Base-by-base conservation (phyloP, 2,113 vertebrate genomes). In the Lophochroa leadbeateri region DNA sequence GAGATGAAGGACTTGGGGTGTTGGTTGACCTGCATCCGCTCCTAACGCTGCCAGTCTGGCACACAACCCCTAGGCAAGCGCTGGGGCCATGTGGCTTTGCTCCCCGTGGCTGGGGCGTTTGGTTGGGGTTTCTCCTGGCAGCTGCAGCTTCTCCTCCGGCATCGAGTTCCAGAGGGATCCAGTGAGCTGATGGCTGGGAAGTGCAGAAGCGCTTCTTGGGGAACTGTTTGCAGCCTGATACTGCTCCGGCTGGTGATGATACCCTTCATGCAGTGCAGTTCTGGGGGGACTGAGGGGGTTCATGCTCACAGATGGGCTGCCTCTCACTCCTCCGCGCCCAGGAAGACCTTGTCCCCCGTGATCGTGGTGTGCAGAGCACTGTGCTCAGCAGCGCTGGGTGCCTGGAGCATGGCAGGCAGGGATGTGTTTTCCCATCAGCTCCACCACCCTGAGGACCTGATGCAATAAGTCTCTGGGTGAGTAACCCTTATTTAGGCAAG, bases 61-160 rank as follows among this genome's bases (percentile, higher is more conserved):
- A 0, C 3, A 2, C 2, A 2, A n/a, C 24, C 41, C 13, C 35
- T 16, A 7, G 0, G 43, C 5, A 13, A 39, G 8, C 1, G 2
- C 70, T 1, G 0, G 25, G 25, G 29, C 29, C 31, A 7, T n/a
- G 7, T 37, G 72, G 28, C 52, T 43, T 67, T 8, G 1, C 19
- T 71, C 39, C 31, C 13, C 27, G 11, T 12, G 29, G n/a, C 33
- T 67, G 47, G 65, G 28, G 28, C 0, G 1, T 6, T 37, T 31
- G 23, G 27, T 8, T 9, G 25, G 37, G 27, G 1, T 13, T 74
- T 72, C 58, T 52, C 29, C 8, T 37, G 70, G 70, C 39, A 60
- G 55, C 53, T 81, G 20, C 78, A 1, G 2, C 60, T 23, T 3
- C 13, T 86, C 12, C 47, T 44, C 69, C 2, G 2, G 37, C 37